These are phyloP conservation scores for Platysternon megacephalum DNA, from an alignment of 2,113 vertebrate genomes.

Conservation along the genomic window DNA sequence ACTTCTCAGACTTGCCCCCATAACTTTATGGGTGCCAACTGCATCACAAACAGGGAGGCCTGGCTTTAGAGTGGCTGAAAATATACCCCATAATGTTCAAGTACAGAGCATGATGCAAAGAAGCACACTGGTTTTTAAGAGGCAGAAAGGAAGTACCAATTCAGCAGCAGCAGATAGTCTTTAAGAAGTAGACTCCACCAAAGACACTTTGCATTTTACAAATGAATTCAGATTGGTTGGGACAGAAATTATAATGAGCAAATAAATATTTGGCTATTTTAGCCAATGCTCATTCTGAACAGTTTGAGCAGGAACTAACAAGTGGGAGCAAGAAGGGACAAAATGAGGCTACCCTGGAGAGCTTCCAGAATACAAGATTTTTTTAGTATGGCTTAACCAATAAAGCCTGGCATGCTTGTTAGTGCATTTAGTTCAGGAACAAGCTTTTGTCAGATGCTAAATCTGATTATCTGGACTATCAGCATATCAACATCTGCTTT, in stretches of 20 bases:
- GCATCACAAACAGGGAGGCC: not conserved
- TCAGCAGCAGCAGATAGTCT: not conserved
- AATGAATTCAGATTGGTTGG: not conserved
- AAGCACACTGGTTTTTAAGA: not conserved
- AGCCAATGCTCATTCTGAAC: not conserved
- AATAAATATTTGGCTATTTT: not conserved
- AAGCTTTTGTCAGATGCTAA: slow-evolving; percentile 23
- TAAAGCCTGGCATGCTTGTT: not conserved
- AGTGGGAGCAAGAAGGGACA: not conserved
- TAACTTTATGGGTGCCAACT: not conserved
- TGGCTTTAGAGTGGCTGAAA: slow-evolving; percentile 13
- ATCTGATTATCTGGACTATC: slow-evolving; percentile 20
- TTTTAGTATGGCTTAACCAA: slow-evolving; percentile 28
- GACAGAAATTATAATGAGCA: not conserved
- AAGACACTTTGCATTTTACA: not conserved
- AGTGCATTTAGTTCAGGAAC: slow-evolving; percentile 42
- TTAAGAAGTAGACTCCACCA: not conserved
- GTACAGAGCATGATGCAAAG: not conserved
- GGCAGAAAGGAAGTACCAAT: not conserved
- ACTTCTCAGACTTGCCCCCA: not conserved
- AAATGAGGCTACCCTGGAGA: not conserved
- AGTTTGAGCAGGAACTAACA: not conserved
- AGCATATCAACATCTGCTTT: slow-evolving; percentile 30
- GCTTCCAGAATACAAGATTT: slow-evolving; percentile 27
- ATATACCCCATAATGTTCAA: not conserved